Evolutionary conservation across 2,797 vertebrate species (phyloP).

Genomic region (Peromyscus melanophrys): DNA sequence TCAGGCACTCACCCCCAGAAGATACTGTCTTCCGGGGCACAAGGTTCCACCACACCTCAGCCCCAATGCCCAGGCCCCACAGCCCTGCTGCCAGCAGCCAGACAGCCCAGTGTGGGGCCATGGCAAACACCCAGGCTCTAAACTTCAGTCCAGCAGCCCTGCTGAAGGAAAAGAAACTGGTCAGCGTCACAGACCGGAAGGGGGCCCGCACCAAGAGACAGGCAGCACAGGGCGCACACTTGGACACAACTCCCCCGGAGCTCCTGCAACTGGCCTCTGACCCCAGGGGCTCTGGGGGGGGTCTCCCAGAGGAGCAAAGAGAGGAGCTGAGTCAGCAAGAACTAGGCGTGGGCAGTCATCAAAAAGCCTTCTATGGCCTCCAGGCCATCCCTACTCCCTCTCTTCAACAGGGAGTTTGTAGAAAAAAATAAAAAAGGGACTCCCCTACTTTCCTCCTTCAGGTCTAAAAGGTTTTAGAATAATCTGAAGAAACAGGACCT

Average conservation of each 20-base stretch:
- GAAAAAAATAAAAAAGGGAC: slow-evolving; percentile 43
- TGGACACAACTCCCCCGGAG: not conserved
- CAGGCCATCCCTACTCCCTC: not conserved
- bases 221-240: not conserved
- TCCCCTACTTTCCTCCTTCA: not conserved
- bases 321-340: slow-evolving; percentile 56
- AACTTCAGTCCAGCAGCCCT: slow-evolving; percentile 74
- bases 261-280: not conserved
- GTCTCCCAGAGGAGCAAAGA: not conserved
- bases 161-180: slow-evolving; percentile 64
- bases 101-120: slow-evolving; percentile 81
- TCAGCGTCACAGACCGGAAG: slow-evolving; percentile 13
- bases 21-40: slow-evolving; percentile 88
- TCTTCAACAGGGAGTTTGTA: slow-evolving; percentile 70
- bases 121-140: slow-evolving; percentile 60
- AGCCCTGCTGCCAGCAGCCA: slow-evolving; percentile 80
- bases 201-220: not conserved
- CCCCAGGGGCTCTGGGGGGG: not conserved
- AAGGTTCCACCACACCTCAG: slow-evolving; percentile 86
- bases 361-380: slow-evolving; percentile 27
- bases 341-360: slow-evolving; percentile 2
- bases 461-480: slow-evolving; percentile 46
- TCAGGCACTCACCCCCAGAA: slow-evolving; percentile 86
- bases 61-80: slow-evolving; percentile 78
- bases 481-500: slow-evolving; percentile 55